A percentile compares a stretch with the other conserved stretches of the same genome.
Conservation (phyloP, 2,888 invertebrate species). For the Hirtodrosophila trivittata region DNA sequence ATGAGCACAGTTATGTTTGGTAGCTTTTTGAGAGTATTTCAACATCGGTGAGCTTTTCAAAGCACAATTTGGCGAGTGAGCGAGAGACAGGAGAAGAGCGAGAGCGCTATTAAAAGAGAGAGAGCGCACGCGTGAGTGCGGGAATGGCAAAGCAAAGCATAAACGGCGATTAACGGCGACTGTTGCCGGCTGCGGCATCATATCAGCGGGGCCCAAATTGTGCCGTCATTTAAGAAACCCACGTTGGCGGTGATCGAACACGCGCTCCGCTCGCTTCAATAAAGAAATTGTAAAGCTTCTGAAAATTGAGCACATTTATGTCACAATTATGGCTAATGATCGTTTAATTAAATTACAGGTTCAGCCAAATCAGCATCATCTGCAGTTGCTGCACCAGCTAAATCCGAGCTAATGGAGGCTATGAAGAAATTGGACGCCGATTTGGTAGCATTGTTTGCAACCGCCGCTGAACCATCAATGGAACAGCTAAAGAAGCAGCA, state of each 20-base stretch:
- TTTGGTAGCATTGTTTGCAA: constrained; percentile 78
- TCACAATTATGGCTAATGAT: constrained; percentile 1
- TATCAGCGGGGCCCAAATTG: constrained; percentile 11
- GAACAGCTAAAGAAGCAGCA: constrained; percentile 53
- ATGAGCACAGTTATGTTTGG: background rate
- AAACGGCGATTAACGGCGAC: constrained; percentile 61
- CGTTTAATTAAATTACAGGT: constrained; percentile 38
- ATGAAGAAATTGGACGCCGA: constrained; percentile 81
- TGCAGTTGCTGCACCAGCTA: constrained; percentile 49
- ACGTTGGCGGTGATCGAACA: constrained; percentile 67
- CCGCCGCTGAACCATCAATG: constrained; percentile 59
- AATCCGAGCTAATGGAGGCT: constrained; percentile 81
- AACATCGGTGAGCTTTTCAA: constrained; percentile 25
- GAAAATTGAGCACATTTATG: constrained; percentile 9
- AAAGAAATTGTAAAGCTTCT: constrained; percentile 42
- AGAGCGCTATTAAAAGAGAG: constrained; percentile 8
- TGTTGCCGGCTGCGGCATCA: constrained; percentile 37
- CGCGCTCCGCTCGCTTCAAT: constrained; percentile 6
- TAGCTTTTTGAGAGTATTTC: constrained; percentile 37
- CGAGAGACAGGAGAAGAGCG: constrained; percentile 11
- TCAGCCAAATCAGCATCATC: constrained; percentile 40
- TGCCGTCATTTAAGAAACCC: constrained; percentile 55
- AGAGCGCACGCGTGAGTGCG: constrained; percentile 10
- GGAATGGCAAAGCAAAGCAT: constrained; percentile 52
- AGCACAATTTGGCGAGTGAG: constrained; percentile 6